Evolutionary conservation across 2,888 invertebrate genomes (phyloP), one percentile per base, ranked within the genome.

Genomic region (Drosophila merina): DNA sequence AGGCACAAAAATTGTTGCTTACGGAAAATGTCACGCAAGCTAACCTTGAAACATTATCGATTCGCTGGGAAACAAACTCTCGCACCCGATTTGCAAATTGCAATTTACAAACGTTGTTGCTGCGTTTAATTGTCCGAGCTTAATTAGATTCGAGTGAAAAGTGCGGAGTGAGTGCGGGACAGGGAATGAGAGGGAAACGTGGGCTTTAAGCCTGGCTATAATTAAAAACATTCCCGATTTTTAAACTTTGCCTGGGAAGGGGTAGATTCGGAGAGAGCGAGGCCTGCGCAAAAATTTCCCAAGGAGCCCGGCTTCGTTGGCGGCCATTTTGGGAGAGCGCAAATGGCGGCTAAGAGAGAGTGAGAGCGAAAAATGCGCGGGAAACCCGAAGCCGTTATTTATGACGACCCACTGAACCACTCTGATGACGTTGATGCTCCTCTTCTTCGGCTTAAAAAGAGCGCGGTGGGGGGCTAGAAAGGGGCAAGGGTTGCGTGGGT

Each of bases 361-460:
- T 40, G 73, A 77, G 81, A 72, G 72, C 56, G 69, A 44, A 76
- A 80, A 82, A 69, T 80, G 80, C 82, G 87, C 85, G 85, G 82
- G 85, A 85, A 85, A 84, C 67, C 71, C 76, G 59, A 85, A 72
- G 67, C 36, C 54, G 49, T 42, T 50, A 57, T 63, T 42, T 72
- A 49, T 48, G 55, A 81, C 84, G 84, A 85, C 84, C 84, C 86
- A 85, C 76, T 86, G 84, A 86, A 81, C 84, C 84, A 85, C 84
- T 70, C 55, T 81, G 79, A 75, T 71, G 72, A 73, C 73, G 68
- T 62, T 62, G 56, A 42, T 58, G 49, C 56, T 45, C 60, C 59
- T 30, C 49, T 38, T 51, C 55, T 48, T 36, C 9, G 20, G 20
- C 20, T 30, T 28, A 28, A 7, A 57, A 9, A 20, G 12, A 33